Percentiles rank a stretch among this genome's conserved stretches.
phyloP scores from a whole-genome alignment of 2,888 invertebrate genomes.

The Plutella xylostella region DNA sequence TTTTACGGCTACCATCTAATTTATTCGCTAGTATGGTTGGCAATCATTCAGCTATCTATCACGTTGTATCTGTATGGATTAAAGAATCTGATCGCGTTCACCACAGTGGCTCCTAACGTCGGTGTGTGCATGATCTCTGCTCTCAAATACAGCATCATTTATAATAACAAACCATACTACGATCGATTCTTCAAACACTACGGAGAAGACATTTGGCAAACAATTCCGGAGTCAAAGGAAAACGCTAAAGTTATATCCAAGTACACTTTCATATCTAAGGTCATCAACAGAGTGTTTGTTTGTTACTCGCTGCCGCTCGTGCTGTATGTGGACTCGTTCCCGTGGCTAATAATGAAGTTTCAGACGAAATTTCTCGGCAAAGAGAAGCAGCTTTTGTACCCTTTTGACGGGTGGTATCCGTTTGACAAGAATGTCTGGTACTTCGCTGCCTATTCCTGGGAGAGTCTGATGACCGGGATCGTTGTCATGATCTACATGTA shows the following conservation, averaged over 20 bases:
- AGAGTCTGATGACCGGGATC: constrained; percentile 40
- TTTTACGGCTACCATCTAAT: constrained; percentile 26
- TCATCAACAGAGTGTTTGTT: constrained; percentile 32
- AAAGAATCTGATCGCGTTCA: constrained; percentile 38
- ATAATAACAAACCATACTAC: constrained; percentile 31
- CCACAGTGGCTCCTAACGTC: constrained; percentile 46
- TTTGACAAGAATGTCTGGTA: constrained; percentile 50
- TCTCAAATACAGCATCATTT: constrained; percentile 37
- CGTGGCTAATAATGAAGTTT: constrained; percentile 43
- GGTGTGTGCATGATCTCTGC: constrained; percentile 41
- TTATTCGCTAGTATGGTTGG: constrained; percentile 27
- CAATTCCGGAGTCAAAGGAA: constrained; percentile 23
- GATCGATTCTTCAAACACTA: constrained; percentile 36
- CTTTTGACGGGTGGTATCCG: constrained; percentile 55
- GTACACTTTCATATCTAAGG: constrained; percentile 27
- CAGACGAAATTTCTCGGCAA: constrained; percentile 28
- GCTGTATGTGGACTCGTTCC: constrained; percentile 36
- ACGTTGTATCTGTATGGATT: constrained; percentile 32
- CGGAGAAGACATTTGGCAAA: constrained; percentile 32
- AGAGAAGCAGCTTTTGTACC: constrained; percentile 34
- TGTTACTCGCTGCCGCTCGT: constrained; percentile 33
- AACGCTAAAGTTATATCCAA: constrained; percentile 29
- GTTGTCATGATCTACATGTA: constrained; percentile 38
- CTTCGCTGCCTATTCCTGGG: constrained; percentile 42
- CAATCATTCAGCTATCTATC: constrained; percentile 32